Evolutionary conservation across 2,797 vertebrate genomes (phyloP), one percentile per base, ranked within the genome.

Genomic region (Leptoclinus maculatus): DNA sequence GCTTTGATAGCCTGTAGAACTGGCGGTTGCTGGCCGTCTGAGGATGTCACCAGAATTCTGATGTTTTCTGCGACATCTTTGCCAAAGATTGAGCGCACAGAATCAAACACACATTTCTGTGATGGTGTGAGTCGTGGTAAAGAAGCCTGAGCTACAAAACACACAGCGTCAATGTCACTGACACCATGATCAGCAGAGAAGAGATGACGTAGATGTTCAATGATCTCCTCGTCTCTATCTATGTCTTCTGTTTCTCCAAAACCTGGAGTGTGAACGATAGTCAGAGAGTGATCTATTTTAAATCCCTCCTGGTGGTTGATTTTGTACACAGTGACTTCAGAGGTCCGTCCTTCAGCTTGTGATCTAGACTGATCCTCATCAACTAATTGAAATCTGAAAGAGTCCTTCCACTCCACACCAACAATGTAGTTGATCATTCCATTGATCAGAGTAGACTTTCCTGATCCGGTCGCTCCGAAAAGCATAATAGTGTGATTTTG

Each of bases 401-500:
- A 3, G 66, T 91, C 85, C 13, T 75, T 1, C 87, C 87, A 88
- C 3, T 79, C 0, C 0, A 91, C 80, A 10, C 89, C 85, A 7
- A 89, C 12, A 16, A 92, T 84, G 72, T 86, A 84, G n/a, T 88
- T 88, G 47, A 88, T 79, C 74, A 88, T 82, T 7, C 68, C 76
- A 2, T 85, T 79, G 43, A 78, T 60, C 9, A 78, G 53, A 78
- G 68, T 60, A 3, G 66, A 32, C 47, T 49, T 77, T 8, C 76
- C 76, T n/a, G 63, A 56, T 2, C 85, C 80, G 7, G 77, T 67
- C 1, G 59, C 77, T 43, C 87, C 85, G 0, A 89, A 21, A 23
- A 89, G 45, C 43, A 83, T 66, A 0, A 89, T 63, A 1, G 80
- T 87, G 25, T 68, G 69, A 16, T 85, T 66, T 16, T 0, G 0